Evolutionary conservation across 2,888 invertebrate species (phyloP).

Genomic region (Cephus sareptanus): DNA sequence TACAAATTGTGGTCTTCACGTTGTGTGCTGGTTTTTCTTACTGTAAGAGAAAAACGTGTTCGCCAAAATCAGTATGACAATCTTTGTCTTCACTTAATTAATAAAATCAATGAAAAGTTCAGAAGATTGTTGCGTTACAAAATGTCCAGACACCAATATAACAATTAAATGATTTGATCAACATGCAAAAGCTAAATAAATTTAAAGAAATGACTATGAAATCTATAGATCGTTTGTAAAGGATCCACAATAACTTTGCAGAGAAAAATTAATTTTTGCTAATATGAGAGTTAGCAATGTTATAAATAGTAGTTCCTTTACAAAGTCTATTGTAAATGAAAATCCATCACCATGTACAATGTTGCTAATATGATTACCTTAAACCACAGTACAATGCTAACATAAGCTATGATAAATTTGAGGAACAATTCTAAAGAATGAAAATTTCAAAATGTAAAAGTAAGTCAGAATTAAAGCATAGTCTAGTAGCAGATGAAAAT

Average conservation of each 20-base stretch:
- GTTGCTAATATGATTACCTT: background rate
- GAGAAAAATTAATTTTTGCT: background rate
- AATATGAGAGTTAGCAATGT: background rate
- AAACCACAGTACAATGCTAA: background rate
- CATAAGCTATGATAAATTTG: background rate
- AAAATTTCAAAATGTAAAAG: background rate
- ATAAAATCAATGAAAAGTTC: constrained; percentile 13
- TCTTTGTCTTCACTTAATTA: constrained; percentile 13
- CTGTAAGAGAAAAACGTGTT: constrained; percentile 51
- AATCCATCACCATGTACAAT: constrained; percentile 24
- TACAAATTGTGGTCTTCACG: constrained; percentile 51
- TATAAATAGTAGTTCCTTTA: background rate
- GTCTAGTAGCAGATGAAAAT: background rate
- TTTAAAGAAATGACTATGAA: background rate
- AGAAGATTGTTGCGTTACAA: constrained; percentile 11
- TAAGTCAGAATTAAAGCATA: background rate
- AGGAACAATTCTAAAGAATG: background rate
- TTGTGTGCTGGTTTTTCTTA: constrained; percentile 46
- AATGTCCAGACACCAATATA: constrained; percentile 1
- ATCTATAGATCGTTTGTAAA: background rate
- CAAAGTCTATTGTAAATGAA: constrained; percentile 3
- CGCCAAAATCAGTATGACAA: constrained; percentile 25
- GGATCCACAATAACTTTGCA: background rate
- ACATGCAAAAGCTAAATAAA: background rate
- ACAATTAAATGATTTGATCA: constrained; percentile 4